Percentiles rank a stretch among this genome's conserved stretches.
These are phyloP conservation scores for Creontiades dilutus DNA, from an alignment of 2,888 invertebrate genomes.

Conservation along the genomic window DNA sequence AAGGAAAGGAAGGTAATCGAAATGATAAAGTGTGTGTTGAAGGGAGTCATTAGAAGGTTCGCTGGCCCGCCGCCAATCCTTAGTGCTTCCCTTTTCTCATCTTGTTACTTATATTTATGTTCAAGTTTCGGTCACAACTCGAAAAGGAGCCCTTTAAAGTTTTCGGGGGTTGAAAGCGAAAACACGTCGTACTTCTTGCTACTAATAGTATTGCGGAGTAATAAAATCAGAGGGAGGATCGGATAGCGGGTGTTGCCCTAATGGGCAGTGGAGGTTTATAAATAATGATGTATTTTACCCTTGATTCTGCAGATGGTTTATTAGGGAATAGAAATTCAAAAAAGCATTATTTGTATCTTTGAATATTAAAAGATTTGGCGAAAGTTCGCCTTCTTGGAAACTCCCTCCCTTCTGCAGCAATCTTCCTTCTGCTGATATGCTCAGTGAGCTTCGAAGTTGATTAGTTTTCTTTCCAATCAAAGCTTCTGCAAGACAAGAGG, in stretches of 20 bases:
- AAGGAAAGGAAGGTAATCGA: conserved; percentile 68
- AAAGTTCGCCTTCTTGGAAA: no score
- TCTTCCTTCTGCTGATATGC: no score
- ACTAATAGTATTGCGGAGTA: conserved; percentile 1
- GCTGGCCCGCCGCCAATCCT: conserved; percentile 65
- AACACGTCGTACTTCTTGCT: conserved; percentile 35
- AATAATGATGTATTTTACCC: background rate
- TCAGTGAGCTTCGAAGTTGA: no score
- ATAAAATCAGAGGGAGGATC: background rate
- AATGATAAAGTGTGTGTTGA: conserved; percentile 72
- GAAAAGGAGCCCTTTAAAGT: conserved; percentile 55
- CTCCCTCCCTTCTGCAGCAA: no score
- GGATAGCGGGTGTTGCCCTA: background rate
- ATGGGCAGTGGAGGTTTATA: background rate
- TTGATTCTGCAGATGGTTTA: no score
- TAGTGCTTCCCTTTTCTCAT: conserved; percentile 62
- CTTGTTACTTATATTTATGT: conserved; percentile 69
- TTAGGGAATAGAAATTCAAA: no score
- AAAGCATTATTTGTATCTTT: no score
- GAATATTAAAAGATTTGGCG: no score
- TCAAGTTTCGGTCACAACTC: conserved; percentile 64
- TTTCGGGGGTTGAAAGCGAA: conserved; percentile 18
- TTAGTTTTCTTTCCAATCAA: no score
- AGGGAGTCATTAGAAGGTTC: conserved; percentile 67
- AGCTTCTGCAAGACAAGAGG: no score